These are phyloP conservation scores for Ooceraea biroi DNA, from an alignment of 1,140 invertebrate species.

Conservation along the genomic window DNA sequence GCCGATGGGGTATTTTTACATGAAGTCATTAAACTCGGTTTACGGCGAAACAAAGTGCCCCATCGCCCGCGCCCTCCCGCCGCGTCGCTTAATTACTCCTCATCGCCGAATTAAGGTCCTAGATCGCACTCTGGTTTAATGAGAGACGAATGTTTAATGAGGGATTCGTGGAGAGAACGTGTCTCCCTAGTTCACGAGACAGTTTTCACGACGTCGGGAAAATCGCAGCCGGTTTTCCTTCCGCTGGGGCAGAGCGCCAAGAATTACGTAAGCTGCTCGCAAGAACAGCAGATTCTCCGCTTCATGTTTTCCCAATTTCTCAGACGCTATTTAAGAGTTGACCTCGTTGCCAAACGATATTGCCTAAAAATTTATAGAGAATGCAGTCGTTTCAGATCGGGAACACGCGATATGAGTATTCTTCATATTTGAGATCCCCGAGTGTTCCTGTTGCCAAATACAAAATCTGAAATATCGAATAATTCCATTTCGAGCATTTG, in stretches of 20 bases:
- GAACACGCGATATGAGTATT: background rate
- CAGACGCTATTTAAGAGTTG: constrained; percentile 18
- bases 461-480: background rate
- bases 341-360: constrained; percentile 32
- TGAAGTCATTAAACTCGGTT: constrained; percentile 77
- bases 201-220: constrained; percentile 70
- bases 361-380: constrained; percentile 8
- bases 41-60: constrained; percentile 76
- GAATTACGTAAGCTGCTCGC: constrained; percentile 24
- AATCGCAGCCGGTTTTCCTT: background rate
- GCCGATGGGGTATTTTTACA: constrained; percentile 81
- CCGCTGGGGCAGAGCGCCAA: background rate
- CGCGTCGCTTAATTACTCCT: constrained; percentile 77
- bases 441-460: constrained; percentile 2
- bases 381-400: background rate
- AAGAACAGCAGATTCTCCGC: constrained; percentile 9
- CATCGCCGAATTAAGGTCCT: constrained; percentile 76
- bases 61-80: constrained; percentile 5
- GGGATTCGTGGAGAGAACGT: constrained; percentile 41
- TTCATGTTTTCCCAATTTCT: constrained; percentile 1
- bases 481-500: background rate
- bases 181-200: constrained; percentile 58
- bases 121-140: constrained; percentile 73
- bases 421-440: background rate
- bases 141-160: constrained; percentile 78